Evolutionary conservation across 2,113 vertebrate species (phyloP), one percentile per base, ranked within the genome.

Genomic region (Hippocampus mohnikei): DNA sequence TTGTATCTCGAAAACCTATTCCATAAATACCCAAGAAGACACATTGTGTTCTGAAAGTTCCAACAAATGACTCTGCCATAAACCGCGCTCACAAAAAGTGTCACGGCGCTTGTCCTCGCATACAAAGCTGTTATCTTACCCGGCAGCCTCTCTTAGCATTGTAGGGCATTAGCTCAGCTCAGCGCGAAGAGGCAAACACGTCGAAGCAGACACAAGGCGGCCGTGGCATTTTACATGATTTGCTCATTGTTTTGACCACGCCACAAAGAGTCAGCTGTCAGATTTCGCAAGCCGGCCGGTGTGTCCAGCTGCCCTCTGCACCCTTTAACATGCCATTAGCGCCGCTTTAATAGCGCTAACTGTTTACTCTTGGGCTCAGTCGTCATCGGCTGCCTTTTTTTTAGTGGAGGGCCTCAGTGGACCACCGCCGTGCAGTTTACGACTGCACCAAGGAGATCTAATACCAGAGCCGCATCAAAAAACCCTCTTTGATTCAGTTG

Each of bases 301-400:
- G 84, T 84, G 85, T 84, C 83, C 91, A 92, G 90, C 89, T 92
- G 90, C 85, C 75, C 78, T 80, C 61, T 55, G 66, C 72, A 67
- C 74, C 77, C 72, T 88, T 40, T 88, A 86, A 87, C 83, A 83
- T 80, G 80, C 85, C 67, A 77, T 86, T 83, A 85, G 78, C 74
- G 62, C 6, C 67, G 81, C 77, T 89, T 88, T 87, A 88, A 88
- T 67, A 59, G 82, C 78, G 18, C 71, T 41, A 80, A 11, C 56
- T 90, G 84, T 91, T 92, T 88, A 83, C 89, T 83, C 86, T 90
- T 82, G 80, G 69, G 89, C 89, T 91, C 84, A 90, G 85, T 74
- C 13, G 23, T 42, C 63, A 23, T 62, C 65, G 25, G 42, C 16
- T 33, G n/a, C n/a, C 42, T 29, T 48, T 48, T 48, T 27, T 44